Conservation (phyloP, 2,797 vertebrate genomes). For the Brachyalestes nurse region DNA sequence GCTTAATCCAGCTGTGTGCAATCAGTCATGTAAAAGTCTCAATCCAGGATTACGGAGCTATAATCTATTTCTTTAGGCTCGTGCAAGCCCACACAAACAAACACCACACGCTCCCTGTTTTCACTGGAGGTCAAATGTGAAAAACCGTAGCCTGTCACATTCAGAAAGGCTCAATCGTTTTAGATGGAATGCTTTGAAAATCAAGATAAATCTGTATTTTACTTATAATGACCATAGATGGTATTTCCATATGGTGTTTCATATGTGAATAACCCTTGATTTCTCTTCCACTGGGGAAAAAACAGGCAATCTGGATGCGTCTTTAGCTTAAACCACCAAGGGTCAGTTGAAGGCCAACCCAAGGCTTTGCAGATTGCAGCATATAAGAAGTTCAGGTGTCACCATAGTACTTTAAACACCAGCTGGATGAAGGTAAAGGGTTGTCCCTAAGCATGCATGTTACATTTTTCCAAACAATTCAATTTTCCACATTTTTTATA, state of each 20-base stretch:
- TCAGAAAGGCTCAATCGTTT: neutral
- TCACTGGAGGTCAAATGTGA: neutral
- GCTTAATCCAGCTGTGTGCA: constrained; percentile 68
- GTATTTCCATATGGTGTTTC: neutral
- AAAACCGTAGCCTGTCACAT: neutral
- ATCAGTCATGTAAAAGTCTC: constrained; percentile 66
- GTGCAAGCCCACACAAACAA: constrained; percentile 34
- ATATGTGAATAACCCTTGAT: neutral
- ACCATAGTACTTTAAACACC: neutral
- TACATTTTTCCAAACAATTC: neutral
- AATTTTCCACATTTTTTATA: no score
- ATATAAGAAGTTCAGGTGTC: neutral
- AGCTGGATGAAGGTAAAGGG: neutral
- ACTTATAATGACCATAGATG: neutral
- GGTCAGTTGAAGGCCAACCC: neutral
- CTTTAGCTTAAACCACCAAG: neutral
- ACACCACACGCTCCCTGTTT: constrained; percentile 28
- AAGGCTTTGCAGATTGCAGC: neutral
- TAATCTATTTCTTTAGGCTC: constrained; percentile 64
- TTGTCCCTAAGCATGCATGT: neutral
- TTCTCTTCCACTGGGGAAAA: neutral
- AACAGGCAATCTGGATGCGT: neutral
- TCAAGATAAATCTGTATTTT: neutral
- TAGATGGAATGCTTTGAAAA: neutral
- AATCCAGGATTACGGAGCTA: constrained; percentile 71